Evolutionary conservation across 2,113 vertebrate genomes (phyloP).

Genomic region (Phalacrocorax pelagicus): DNA sequence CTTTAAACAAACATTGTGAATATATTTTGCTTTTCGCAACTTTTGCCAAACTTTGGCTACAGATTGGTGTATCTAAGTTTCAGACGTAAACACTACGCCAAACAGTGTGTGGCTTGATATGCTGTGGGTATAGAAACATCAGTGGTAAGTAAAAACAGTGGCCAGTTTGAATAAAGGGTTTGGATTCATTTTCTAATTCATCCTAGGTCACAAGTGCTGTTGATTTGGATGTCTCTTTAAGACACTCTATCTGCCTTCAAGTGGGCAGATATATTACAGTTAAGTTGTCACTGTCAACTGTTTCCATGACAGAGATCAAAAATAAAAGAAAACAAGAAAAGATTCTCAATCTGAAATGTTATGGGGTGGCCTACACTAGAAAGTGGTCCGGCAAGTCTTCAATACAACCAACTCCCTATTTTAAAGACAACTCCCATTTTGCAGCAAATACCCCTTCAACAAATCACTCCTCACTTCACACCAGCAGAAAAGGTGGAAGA

Average conservation of each 20-base stretch:
- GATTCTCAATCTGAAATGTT: background rate
- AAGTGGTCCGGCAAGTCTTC: background rate
- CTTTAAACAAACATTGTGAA: background rate
- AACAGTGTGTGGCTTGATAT: background rate
- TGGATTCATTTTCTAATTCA: background rate
- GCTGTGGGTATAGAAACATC: background rate
- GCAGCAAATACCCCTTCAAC: background rate
- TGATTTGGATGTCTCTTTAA: background rate
- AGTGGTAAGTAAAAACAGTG: background rate
- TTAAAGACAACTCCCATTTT: background rate
- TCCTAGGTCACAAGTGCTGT: background rate
- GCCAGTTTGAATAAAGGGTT: background rate
- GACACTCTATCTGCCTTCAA: background rate
- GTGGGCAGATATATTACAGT: background rate
- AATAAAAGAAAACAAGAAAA: background rate
- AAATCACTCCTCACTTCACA: background rate
- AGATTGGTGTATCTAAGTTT: background rate
- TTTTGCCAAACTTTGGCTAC: background rate
- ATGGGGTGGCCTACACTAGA: background rate
- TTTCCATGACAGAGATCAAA: background rate
- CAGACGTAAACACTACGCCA: background rate
- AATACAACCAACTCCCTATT: background rate
- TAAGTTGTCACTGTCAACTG: background rate
- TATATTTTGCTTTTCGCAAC: background rate
- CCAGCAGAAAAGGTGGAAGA: background rate